Base-by-base conservation (phyloP, 2,888 invertebrate genomes). In the Caenorhabditis imperialis region DNA sequence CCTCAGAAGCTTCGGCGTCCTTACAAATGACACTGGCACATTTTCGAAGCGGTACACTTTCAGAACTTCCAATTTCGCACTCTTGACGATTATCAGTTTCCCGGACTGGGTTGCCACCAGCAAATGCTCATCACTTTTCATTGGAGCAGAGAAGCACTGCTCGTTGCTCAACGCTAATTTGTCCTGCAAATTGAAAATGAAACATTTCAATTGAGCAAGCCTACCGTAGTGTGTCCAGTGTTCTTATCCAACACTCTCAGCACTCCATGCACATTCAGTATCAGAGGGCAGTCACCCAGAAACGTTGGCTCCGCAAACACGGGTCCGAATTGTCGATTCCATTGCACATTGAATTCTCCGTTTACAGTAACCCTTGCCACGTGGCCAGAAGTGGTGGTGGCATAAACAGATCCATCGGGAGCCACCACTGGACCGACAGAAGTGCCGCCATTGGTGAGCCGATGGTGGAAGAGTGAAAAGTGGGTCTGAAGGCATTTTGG, bases 141-240 rank as follows among this genome's bases (percentile, higher is more conserved):
- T 16, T 35, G 65, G 65, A 50, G 65, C 55, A 35, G 55, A 65
- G 50, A 65, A 65, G 33, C 48, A 65, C 12, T 65, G 27, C 22
- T 48, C 65, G 8, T 33, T 35, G 14, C 42, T 12, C 35, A 65
- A 14, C 20, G 40, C 16, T 4, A 57, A 50, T n/a, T 38, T 14
- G 12, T 48, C 42, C 65, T 65, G 57, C 8, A 54, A 62, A 54
- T 10, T 30, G 30, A 30, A 30, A 30, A 22, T 4, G 5, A 22
- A 12, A 1, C 7, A 20, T 6, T 25, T 12, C 16, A 3, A 27
- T 5, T 18, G n/a, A 2, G 4, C 18, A 3, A 12, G 22, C 37
- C 4, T 44, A 65, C 65, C 35, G 33, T 25, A 14, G 16, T 38
- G 18, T 50, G 22, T 25, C 65, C 57, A 18, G 16, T 50, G 8